Evolutionary conservation across 2,797 vertebrate species (phyloP), one percentile per base, ranked within the genome.

Genomic region (Protosalanx chinensis): DNA sequence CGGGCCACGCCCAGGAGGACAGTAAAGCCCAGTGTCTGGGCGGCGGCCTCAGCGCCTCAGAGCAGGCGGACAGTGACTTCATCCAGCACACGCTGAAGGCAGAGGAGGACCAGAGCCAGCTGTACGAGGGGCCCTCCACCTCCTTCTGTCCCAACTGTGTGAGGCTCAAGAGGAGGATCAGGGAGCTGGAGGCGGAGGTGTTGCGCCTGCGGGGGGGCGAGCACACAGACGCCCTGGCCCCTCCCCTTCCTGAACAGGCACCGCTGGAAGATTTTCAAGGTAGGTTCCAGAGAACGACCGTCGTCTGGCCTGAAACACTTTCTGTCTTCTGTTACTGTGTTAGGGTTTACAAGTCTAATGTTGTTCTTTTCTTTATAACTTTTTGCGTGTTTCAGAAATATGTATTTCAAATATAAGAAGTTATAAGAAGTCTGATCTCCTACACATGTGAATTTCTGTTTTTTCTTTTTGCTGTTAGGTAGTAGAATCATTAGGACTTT

Each of bases 71-170:
- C 7, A 88, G 89, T 37, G 84, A 91, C 67, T 73, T 82, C 13
- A 90, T 89, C 5, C 81, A 88, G n/a, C 81, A 92, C 0, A 88
- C 89, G 2, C 81, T 96, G 79, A 96, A 95, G 90, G 88, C 91
- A 41, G 95, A 93, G 0, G 94, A 95, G 81, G 90, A 91, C 37
- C 89, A 88, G 0, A 74, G 90, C 23, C 82, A 86, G 2, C 90
- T 87, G 2, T 63, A 59, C 0, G 91, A 93, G 83, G 91, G 93
- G 6, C 94, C 96, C 66, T 95, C 96, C 74, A 97, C 96, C 30
- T 98, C 96, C 51, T 97, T 96, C 82, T 98, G 97, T 78, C 95
- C 95, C 62, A 98, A 98, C 85, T 98, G 97, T 82, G 94, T 98
- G 67, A 94, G 92, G 64, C 88, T 98, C 58, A 96, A 95, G 88